These are phyloP conservation scores for Atlantisia rogersi DNA, from an alignment of 2,113 vertebrate species.

Conservation along the genomic window DNA sequence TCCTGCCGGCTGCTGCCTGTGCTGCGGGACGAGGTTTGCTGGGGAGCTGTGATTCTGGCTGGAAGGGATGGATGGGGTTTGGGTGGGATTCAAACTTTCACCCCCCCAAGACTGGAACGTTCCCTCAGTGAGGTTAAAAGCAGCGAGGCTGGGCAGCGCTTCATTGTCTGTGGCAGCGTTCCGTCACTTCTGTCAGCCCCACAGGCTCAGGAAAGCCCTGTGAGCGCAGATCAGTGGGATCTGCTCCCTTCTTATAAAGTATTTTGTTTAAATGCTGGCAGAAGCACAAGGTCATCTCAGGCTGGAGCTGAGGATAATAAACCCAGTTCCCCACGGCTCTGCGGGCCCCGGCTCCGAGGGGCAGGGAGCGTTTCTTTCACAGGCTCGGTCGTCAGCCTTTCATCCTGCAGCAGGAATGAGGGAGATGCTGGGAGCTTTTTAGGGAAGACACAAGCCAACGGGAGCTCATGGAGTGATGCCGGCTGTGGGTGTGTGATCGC, in stretches of 20 bases:
- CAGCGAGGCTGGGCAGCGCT: constrained; percentile 17
- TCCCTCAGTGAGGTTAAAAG: constrained; percentile 45
- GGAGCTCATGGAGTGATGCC: not conserved
- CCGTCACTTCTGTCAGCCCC: constrained; percentile 14
- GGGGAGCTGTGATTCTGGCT: constrained; percentile 4
- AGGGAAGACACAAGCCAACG: not conserved
- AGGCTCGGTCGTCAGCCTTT: not conserved
- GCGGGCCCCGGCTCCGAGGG: not conserved
- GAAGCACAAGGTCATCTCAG: constrained; percentile 66
- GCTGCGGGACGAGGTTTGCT: not conserved
- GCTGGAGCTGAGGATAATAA: constrained; percentile 64
- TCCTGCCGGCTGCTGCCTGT: not conserved
- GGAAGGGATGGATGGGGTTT: constrained; percentile 31
- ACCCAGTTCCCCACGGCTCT: constrained; percentile 1
- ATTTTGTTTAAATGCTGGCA: constrained; percentile 71
- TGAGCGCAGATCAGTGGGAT: not conserved
- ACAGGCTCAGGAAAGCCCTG: constrained; percentile 41
- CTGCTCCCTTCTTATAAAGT: constrained; percentile 19
- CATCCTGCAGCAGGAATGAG: not conserved
- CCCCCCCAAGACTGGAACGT: not conserved
- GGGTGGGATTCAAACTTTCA: constrained; percentile 47
- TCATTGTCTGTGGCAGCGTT: constrained; percentile 50
- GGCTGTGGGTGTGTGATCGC: fast-evolving
- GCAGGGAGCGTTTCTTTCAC: not conserved
- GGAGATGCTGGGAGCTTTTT: not conserved